phyloP scores from a whole-genome alignment of 2,113 vertebrate genomes.

The Macrotus californicus region DNA sequence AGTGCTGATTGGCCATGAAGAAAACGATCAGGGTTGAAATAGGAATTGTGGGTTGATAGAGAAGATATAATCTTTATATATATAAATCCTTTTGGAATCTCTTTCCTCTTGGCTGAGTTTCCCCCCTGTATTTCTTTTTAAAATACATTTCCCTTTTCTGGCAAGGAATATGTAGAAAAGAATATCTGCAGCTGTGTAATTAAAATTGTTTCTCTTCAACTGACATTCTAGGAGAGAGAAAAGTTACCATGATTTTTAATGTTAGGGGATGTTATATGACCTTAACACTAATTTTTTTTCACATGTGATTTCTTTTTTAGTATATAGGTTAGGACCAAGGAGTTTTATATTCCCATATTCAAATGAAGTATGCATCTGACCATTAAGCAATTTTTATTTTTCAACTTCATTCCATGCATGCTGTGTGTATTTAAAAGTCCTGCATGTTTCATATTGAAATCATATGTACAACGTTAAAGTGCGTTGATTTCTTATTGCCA shows the following conservation, averaged over 20 bases:
- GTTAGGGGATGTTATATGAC: not conserved
- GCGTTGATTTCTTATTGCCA: not conserved
- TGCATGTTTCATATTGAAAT: not conserved
- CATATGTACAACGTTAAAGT: not conserved
- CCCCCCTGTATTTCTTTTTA: not conserved
- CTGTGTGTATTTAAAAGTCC: not conserved
- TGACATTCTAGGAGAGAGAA: constrained; percentile 15
- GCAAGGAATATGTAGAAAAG: constrained; percentile 8
- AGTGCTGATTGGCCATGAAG: constrained; percentile 62
- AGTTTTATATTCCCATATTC: not conserved
- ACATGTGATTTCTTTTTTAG: not conserved
- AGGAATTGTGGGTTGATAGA: constrained; percentile 20
- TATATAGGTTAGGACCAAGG: not conserved
- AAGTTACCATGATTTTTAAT: constrained; percentile 38
- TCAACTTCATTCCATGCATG: not conserved
- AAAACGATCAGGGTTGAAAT: constrained; percentile 58
- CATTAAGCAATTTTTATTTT: constrained; percentile 34
- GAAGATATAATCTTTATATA: not conserved
- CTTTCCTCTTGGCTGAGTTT: constrained; percentile 19
- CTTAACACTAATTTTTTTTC: not conserved
- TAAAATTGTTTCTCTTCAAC: not conserved
- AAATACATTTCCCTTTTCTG: not conserved
- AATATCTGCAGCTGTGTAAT: not conserved
- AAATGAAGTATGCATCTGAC: constrained; percentile 1
- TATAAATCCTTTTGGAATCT: constrained; percentile 39